Percentiles rank a stretch among this genome's conserved stretches.
phyloP scores from a whole-genome alignment of 2,888 invertebrate species.

The Lymantria dispar region DNA sequence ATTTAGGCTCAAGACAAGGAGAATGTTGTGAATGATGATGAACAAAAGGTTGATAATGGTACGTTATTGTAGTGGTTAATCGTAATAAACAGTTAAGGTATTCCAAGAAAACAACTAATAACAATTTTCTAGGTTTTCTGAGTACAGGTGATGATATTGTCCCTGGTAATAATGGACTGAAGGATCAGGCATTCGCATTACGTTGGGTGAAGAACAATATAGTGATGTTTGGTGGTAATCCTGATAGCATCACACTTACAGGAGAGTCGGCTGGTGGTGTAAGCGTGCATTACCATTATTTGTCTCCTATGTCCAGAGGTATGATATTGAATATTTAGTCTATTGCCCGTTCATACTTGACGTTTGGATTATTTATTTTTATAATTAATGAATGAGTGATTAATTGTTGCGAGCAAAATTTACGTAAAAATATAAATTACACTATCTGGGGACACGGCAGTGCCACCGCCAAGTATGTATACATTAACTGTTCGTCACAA shows the following conservation, averaged over 20 bases:
- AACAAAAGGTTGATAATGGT: no score
- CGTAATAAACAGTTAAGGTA: no score
- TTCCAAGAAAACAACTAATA: not conserved
- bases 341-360: not conserved
- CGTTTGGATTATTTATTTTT: not conserved
- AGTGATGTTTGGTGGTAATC: conserved; percentile 86
- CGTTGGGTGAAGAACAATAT: conserved; percentile 87
- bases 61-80: no score
- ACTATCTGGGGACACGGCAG: no score
- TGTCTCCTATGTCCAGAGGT: conserved; percentile 85
- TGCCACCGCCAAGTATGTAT: no score
- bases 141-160: conserved; percentile 87
- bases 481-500: no score
- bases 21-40: no score
- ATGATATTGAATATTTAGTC: conserved; percentile 9
- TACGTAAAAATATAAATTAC: no score
- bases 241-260: conserved; percentile 84
- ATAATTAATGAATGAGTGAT: no score
- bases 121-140: conserved; percentile 82
- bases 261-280: conserved; percentile 90
- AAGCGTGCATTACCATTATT: conserved; percentile 87
- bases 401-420: no score
- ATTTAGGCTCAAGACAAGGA: no score
- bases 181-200: conserved; percentile 87
- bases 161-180: conserved; percentile 88